phyloP scores from a whole-genome alignment of 2,888 invertebrate species.

The Zaprionus lineosus region DNA sequence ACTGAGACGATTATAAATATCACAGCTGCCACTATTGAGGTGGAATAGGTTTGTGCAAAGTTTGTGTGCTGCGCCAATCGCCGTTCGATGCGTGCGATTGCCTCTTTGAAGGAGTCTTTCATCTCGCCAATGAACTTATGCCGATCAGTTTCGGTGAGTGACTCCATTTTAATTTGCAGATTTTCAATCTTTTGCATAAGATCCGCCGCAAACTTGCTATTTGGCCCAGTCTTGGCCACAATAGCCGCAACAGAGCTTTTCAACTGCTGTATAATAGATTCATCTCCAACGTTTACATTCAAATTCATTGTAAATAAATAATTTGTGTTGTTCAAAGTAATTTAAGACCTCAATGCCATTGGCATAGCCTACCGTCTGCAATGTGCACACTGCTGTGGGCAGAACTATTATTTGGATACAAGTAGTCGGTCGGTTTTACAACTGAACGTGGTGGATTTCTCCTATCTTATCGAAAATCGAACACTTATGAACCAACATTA shows the following conservation, averaged over 20 bases:
- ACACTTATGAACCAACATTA: slow-evolving; percentile 57
- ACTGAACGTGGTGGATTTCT: slow-evolving; percentile 54
- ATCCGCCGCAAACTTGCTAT: slow-evolving; percentile 66
- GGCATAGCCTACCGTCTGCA: slow-evolving; percentile 25
- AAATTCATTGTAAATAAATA: slow-evolving; percentile 39
- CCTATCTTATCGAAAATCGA: slow-evolving; percentile 76
- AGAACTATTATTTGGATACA: slow-evolving; percentile 27
- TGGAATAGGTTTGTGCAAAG: slow-evolving; percentile 69
- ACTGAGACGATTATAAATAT: slow-evolving; percentile 71
- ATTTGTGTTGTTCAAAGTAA: neutral
- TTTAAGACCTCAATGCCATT: slow-evolving; percentile 1
- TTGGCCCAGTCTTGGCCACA: slow-evolving; percentile 68
- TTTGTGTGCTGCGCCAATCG: slow-evolving; percentile 65
- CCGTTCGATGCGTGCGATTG: slow-evolving; percentile 69
- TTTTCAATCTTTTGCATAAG: slow-evolving; percentile 62
- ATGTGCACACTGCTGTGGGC: slow-evolving; percentile 12
- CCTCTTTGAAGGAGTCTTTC: slow-evolving; percentile 69
- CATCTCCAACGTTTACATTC: slow-evolving; percentile 17
- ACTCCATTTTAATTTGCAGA: slow-evolving; percentile 68
- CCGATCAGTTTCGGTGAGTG: slow-evolving; percentile 68
- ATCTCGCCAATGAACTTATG: slow-evolving; percentile 73
- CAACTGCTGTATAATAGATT: slow-evolving; percentile 71
- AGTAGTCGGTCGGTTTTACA: slow-evolving; percentile 20
- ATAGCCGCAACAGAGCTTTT: slow-evolving; percentile 68
- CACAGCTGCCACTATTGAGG: slow-evolving; percentile 68